These are phyloP conservation scores for Cheilosia pagana DNA, from an alignment of 2,888 invertebrate species.

Conservation along the genomic window DNA sequence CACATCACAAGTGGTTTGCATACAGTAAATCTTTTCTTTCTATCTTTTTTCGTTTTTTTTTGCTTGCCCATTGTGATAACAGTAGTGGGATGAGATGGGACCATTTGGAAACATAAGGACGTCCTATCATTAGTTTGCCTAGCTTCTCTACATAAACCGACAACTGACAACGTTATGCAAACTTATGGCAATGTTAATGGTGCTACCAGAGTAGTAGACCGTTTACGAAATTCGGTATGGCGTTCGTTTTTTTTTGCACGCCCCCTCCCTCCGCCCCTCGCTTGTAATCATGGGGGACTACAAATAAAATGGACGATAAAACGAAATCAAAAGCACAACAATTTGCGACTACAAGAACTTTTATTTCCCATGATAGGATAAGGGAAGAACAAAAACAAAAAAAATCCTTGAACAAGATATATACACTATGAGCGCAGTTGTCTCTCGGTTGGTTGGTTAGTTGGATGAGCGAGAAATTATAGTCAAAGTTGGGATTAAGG, in stretches of 20 bases:
- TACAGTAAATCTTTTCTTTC: conserved; percentile 56
- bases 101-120: conserved; percentile 43
- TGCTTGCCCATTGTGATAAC: conserved; percentile 34
- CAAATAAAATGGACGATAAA: conserved; percentile 72
- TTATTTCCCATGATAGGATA: conserved; percentile 70
- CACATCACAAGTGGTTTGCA: conserved; percentile 74
- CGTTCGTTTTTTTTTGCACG: conserved; percentile 29
- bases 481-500: conserved; percentile 61
- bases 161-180: conserved; percentile 45
- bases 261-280: not conserved
- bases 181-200: conserved; percentile 35
- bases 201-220: conserved; percentile 22
- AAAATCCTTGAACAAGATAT: conserved; percentile 13
- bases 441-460: conserved; percentile 51
- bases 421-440: conserved; percentile 15
- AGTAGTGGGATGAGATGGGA: conserved; percentile 16
- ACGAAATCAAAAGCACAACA: conserved; percentile 73
- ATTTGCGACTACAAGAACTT: conserved; percentile 71
- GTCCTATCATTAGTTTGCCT: conserved; percentile 41
- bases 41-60: conserved; percentile 23
- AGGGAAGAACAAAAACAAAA: conserved; percentile 19
- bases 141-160: conserved; percentile 20
- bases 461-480: conserved; percentile 50
- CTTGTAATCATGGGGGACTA: conserved; percentile 69
- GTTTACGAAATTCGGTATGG: conserved; percentile 29